Conservation (phyloP, 2,888 invertebrate species). For the Fragum sueziense region DNA sequence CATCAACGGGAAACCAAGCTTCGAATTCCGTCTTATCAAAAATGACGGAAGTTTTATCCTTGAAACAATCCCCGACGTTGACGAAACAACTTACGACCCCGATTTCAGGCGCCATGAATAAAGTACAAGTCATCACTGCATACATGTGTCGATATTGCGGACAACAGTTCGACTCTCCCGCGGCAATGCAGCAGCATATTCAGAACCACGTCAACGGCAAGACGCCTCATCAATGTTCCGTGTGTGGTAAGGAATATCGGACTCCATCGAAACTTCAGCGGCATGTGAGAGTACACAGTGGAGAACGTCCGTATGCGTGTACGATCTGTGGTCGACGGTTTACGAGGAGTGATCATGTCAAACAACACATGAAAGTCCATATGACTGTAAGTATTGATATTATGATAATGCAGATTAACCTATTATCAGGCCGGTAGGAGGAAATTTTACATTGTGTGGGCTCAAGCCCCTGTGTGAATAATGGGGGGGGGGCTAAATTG, state of each 20-base stretch:
- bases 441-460: too few relatives aligned
- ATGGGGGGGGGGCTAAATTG: too few relatives aligned
- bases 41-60: slow-evolving; percentile 52
- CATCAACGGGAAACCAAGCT: slow-evolving; percentile 2
- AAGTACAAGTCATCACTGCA: slow-evolving; percentile 72
- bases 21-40: slow-evolving; percentile 36
- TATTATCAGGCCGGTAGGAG: too few relatives aligned
- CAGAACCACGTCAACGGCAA: slow-evolving; percentile 59
- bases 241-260: slow-evolving; percentile 71
- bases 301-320: slow-evolving; percentile 73
- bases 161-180: slow-evolving; percentile 66
- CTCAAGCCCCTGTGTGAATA: too few relatives aligned
- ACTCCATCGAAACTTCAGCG: slow-evolving; percentile 75
- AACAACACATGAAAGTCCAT: slow-evolving; percentile 75
- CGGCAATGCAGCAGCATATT: slow-evolving; percentile 70
- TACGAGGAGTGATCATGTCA: slow-evolving; percentile 74
- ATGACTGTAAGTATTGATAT: slow-evolving; percentile 50
- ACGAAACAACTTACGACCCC: slow-evolving; percentile 53
- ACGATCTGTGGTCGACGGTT: slow-evolving; percentile 71
- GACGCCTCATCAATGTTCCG: slow-evolving; percentile 68
- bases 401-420: too few relatives aligned
- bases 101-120: slow-evolving; percentile 23
- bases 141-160: slow-evolving; percentile 75
- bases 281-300: slow-evolving; percentile 74
- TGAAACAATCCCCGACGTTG: slow-evolving; percentile 54